Conservation (phyloP, 2,113 vertebrate species). For the Albula goreensis region DNA sequence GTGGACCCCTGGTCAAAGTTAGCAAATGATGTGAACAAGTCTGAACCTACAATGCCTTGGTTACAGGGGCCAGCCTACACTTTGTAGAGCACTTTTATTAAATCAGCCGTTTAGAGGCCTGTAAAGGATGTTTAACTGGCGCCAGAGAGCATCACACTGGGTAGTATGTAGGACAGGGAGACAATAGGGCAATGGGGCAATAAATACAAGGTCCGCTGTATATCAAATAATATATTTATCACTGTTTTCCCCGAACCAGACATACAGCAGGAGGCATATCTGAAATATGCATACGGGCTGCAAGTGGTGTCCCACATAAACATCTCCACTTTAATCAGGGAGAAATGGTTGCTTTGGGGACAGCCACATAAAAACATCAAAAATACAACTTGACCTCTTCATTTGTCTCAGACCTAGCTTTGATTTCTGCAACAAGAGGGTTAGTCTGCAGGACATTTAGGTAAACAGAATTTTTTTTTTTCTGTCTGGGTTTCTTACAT, state of each 20-base stretch:
- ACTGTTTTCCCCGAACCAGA: neutral
- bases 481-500: constrained; percentile 27
- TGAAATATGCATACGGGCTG: constrained; percentile 7
- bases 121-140: too few species aligned
- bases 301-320: constrained; percentile 15
- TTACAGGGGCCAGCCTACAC: neutral
- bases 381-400: constrained; percentile 35
- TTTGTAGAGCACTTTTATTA: too few species aligned
- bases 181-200: neutral
- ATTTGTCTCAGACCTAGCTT: neutral
- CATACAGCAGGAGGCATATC: neutral
- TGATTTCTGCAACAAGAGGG: neutral
- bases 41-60: neutral
- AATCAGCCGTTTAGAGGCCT: too few species aligned
- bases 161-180: neutral
- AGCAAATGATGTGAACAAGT: too few species aligned
- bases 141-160: neutral
- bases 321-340: constrained; percentile 39
- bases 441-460: neutral
- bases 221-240: neutral
- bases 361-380: neutral
- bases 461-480: constrained; percentile 10
- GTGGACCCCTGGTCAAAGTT: too few species aligned
- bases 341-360: constrained; percentile 6
- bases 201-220: neutral